These are phyloP conservation scores for Pygoscelis adeliae DNA, from an alignment of 2,113 vertebrate genomes.

Conservation along the genomic window DNA sequence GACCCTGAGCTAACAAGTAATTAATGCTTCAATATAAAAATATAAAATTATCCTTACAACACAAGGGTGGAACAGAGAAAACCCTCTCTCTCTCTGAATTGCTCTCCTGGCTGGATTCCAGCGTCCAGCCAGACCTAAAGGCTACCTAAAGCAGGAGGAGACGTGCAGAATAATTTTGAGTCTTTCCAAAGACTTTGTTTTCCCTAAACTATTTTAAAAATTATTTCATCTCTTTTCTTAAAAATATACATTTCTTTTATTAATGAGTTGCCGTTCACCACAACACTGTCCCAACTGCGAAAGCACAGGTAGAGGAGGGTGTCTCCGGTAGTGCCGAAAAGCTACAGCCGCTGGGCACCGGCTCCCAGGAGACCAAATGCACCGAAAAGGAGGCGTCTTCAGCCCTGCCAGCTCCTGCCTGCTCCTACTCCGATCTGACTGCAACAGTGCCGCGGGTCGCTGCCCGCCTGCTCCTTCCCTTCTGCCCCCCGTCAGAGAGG, in stretches of 20 bases:
- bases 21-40: conserved; percentile 79
- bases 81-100: conserved; percentile 24
- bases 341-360: background rate
- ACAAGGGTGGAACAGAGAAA: conserved; percentile 53
- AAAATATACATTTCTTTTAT: conserved; percentile 53
- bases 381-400: background rate
- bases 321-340: accelerated
- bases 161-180: conserved; percentile 23
- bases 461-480: background rate
- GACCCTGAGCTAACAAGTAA: conserved; percentile 81
- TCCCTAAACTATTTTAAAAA: conserved; percentile 23
- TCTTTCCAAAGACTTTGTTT: conserved; percentile 38
- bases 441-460: background rate
- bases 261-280: background rate
- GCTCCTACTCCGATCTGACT: background rate
- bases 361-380: background rate
- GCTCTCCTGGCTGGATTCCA: background rate
- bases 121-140: background rate
- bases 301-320: background rate
- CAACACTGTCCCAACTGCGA: background rate
- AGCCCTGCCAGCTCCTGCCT: background rate
- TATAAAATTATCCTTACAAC: conserved; percentile 72
- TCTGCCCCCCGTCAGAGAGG: background rate
- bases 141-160: conserved; percentile 61
- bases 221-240: conserved; percentile 29